phyloP scores from a whole-genome alignment of 37 sponge, comb jelly and placozoan genomes.

The Hexactinellida sp. region DNA sequence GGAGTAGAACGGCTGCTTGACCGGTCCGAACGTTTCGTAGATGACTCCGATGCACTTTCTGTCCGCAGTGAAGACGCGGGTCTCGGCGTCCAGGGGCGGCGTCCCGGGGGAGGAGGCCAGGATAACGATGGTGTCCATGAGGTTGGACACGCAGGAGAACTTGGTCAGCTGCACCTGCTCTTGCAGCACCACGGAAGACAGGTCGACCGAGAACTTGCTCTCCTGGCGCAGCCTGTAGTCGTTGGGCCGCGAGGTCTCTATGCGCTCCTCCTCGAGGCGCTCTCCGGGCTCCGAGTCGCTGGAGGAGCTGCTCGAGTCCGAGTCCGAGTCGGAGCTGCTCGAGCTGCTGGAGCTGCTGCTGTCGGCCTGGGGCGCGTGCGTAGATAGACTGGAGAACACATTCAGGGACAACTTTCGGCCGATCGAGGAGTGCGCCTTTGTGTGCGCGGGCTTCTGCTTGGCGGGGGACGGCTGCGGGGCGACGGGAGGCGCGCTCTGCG shows the following conservation, averaged over 20 bases:
- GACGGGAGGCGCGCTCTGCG: neutral
- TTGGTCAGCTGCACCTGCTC: neutral
- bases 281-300: neutral
- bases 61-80: neutral
- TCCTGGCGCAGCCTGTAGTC: neutral
- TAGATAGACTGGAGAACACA: neutral
- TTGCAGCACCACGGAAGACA: neutral
- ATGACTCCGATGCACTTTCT: conserved; percentile 1
- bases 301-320: neutral
- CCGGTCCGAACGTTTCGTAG: conserved; percentile 26
- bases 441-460: neutral
- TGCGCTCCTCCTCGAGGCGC: neutral
- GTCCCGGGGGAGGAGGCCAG: neutral
- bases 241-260: neutral
- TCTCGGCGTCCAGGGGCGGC: conserved; percentile 19
- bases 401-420: neutral
- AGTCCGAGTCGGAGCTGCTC: neutral
- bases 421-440: neutral
- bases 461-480: neutral
- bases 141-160: conserved; percentile 1
- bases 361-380: neutral
- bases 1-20: conserved; percentile 20
- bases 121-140: conserved; percentile 3
- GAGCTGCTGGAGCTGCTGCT: neutral
- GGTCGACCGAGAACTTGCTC: neutral